Percentiles rank a stretch among this genome's conserved stretches.
Evolutionary conservation across 2,113 vertebrate genomes (phyloP).

Genomic region (Telmatochromis sp.): DNA sequence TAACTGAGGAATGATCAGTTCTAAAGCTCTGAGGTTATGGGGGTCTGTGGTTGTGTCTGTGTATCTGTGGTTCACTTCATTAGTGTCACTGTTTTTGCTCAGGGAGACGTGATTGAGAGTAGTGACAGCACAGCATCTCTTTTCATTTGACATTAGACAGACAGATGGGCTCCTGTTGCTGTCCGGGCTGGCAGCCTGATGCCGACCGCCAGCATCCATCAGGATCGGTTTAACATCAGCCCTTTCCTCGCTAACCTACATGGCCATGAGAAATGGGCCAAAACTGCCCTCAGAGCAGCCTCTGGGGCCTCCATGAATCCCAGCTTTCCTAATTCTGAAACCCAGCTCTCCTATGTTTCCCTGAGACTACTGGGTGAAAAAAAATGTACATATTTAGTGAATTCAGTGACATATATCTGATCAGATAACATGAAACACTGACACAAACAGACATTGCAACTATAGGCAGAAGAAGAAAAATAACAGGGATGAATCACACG

Average conservation of each 20-base stretch:
- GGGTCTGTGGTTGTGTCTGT: not conserved
- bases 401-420: not conserved
- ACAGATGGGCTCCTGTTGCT: constrained; percentile 26
- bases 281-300: constrained; percentile 20
- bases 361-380: not conserved
- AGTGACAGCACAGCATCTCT: constrained; percentile 26
- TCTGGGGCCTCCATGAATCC: not conserved
- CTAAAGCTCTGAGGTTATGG: not conserved
- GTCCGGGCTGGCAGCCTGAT: not conserved
- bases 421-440: not conserved
- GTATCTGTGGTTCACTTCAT: constrained; percentile 22
- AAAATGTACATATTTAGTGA: not conserved
- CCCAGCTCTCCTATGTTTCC: not conserved
- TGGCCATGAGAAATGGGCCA: constrained; percentile 33
- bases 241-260: constrained; percentile 24
- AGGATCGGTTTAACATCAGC: constrained; percentile 21
- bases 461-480: not conserved
- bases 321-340: not conserved
- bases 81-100: constrained; percentile 16
- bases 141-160: constrained; percentile 29
- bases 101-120: constrained; percentile 18
- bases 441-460: not conserved
- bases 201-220: constrained; percentile 39
- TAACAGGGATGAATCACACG: not conserved
- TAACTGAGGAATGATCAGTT: not conserved